Conservation (phyloP, 2,888 invertebrate genomes). For the Xylocampa areola region DNA sequence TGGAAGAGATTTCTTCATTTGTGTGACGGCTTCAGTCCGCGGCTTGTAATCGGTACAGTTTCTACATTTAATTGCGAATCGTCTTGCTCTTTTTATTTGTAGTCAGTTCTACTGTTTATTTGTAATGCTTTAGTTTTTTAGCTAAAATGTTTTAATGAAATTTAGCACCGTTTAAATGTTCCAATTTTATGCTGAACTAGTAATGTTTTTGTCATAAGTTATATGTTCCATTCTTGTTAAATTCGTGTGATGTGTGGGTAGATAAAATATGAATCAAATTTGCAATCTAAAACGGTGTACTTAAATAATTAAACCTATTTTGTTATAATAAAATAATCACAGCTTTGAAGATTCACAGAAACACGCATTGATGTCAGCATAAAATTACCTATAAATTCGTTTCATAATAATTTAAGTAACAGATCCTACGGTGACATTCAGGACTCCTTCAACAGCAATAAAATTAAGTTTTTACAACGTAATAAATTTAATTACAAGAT, state of each 20-base stretch:
- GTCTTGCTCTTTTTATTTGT: constrained; percentile 18
- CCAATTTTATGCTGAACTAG: too few relatives aligned
- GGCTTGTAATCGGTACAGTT: constrained; percentile 38
- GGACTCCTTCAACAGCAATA: constrained; percentile 16
- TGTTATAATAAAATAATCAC: not conserved
- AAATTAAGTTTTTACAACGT: constrained; percentile 42
- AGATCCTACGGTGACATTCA: constrained; percentile 7
- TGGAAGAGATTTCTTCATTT: constrained; percentile 50
- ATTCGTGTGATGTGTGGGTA: too few relatives aligned
- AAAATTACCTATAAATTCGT: constrained; percentile 27
- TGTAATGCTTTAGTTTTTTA: constrained; percentile 7
- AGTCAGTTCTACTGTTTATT: constrained; percentile 12
- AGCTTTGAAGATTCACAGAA: not conserved
- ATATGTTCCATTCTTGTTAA: too few relatives aligned
- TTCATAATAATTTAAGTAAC: constrained; percentile 30
- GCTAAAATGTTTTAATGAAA: not conserved
- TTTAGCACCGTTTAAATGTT: not conserved
- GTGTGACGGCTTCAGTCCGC: constrained; percentile 36
- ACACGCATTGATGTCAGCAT: constrained; percentile 2
- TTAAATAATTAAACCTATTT: not conserved
- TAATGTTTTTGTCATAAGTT: too few relatives aligned
- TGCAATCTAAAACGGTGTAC: too few relatives aligned
- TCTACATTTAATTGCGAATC: constrained; percentile 36
- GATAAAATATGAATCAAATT: too few relatives aligned
- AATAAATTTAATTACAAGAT: constrained; percentile 39